phyloP scores from a whole-genome alignment of 2,888 invertebrate genomes.

The Alsophila aescularia region DNA sequence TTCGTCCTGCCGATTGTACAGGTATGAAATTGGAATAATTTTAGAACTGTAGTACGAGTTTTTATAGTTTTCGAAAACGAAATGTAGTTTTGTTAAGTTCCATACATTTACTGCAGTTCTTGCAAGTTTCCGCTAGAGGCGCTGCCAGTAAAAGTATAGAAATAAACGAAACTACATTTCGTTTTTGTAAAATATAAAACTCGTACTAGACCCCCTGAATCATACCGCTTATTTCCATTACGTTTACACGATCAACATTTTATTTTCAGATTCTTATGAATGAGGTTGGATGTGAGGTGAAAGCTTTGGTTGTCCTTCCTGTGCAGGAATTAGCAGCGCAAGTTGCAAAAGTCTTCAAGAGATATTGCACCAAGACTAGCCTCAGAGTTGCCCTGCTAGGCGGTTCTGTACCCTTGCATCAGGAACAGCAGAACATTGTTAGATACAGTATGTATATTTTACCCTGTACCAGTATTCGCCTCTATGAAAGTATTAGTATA shows the following conservation, averaged over 20 bases:
- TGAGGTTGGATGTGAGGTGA: constrained; percentile 86
- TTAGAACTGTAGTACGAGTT: no score
- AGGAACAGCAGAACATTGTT: constrained; percentile 87
- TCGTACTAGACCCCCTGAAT: no score
- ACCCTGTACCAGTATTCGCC: no score
- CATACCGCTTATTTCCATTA: neutral
- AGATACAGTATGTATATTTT: constrained; percentile 66
- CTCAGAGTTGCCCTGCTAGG: constrained; percentile 89
- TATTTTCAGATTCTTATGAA: constrained; percentile 83
- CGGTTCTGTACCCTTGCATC: constrained; percentile 87
- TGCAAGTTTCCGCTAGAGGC: no score
- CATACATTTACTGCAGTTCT: no score
- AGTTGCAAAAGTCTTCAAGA: constrained; percentile 92
- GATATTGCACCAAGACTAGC: constrained; percentile 87
- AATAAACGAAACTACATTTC: no score
- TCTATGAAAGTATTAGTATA: no score
- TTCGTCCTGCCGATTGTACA: constrained; percentile 97
- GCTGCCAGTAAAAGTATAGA: no score
- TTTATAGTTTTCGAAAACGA: no score
- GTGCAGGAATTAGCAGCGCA: constrained; percentile 96
- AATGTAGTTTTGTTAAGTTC: no score
- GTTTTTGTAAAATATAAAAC: no score
- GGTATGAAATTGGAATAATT: constrained; percentile 55
- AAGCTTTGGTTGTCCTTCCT: constrained; percentile 96
- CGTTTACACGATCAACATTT: neutral